These are phyloP conservation scores for Rhea americana DNA, from an alignment of 2,113 vertebrate species.

Conservation along the genomic window DNA sequence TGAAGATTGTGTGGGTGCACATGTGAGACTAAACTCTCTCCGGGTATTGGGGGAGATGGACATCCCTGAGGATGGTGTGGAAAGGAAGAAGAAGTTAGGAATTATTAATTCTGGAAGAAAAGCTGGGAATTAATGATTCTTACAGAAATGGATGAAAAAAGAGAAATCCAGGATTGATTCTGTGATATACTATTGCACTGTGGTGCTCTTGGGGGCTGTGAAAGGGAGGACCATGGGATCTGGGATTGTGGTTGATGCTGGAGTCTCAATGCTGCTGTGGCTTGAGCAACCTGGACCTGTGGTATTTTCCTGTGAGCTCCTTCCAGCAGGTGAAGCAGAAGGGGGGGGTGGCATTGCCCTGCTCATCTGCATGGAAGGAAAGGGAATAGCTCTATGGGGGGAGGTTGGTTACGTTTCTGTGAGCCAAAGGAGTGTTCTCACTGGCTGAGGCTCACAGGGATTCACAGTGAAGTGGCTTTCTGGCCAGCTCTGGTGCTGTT, in stretches of 20 bases:
- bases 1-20: neutral
- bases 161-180: neutral
- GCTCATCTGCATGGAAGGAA: neutral
- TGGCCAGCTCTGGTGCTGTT: neutral
- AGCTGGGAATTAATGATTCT: neutral
- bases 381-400: neutral
- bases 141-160: neutral
- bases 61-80: neutral
- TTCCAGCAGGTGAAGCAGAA: neutral
- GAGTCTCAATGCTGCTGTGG: neutral
- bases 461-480: neutral
- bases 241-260: neutral
- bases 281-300: neutral
- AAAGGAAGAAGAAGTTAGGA: neutral
- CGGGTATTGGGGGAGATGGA: neutral
- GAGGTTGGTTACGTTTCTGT: neutral
- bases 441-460: fast-evolving
- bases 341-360: neutral
- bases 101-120: neutral
- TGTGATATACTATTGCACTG: neutral
- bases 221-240: too few species aligned
- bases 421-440: neutral
- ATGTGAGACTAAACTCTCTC: neutral
- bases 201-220: neutral
- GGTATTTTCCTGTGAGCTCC: neutral